phyloP scores from a whole-genome alignment of 2,888 invertebrate genomes.

The Synanthedon formicaeformis region DNA sequence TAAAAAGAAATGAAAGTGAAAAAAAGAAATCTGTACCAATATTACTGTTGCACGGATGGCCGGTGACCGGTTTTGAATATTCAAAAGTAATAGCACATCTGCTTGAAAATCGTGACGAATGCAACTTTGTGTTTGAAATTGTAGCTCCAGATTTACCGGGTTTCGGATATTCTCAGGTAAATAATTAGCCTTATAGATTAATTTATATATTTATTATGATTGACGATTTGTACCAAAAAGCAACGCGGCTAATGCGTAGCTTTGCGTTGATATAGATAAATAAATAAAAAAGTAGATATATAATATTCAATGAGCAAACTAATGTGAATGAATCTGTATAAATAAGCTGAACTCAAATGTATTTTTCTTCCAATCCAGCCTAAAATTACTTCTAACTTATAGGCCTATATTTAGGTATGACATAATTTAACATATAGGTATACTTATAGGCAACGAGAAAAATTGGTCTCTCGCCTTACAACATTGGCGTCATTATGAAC shows the following conservation, averaged over 20 bases:
- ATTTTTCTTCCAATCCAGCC: no score
- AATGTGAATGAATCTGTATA: no score
- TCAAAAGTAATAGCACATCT: constrained; percentile 70
- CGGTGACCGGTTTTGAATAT: constrained; percentile 76
- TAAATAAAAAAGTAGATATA: no score
- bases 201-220: no score
- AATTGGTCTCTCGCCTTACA: constrained; percentile 58
- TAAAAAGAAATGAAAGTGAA: constrained; percentile 46
- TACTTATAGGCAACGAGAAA: constrained; percentile 34
- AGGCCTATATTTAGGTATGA: no score
- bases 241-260: no score
- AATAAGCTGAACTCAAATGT: no score
- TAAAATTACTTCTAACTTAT: no score
- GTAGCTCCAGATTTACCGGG: constrained; percentile 45
- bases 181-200: not conserved
- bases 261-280: no score
- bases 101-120: constrained; percentile 40
- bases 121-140: constrained; percentile 65
- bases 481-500: constrained; percentile 62
- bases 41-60: constrained; percentile 78
- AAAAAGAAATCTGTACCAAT: constrained; percentile 51
- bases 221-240: no score
- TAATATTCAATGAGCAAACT: no score
- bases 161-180: constrained; percentile 10
- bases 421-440: no score